Percentiles rank a stretch among this genome's conserved stretches.
phyloP scores from a whole-genome alignment of 2,888 invertebrate species.

The Sphaeridia pumilis region DNA sequence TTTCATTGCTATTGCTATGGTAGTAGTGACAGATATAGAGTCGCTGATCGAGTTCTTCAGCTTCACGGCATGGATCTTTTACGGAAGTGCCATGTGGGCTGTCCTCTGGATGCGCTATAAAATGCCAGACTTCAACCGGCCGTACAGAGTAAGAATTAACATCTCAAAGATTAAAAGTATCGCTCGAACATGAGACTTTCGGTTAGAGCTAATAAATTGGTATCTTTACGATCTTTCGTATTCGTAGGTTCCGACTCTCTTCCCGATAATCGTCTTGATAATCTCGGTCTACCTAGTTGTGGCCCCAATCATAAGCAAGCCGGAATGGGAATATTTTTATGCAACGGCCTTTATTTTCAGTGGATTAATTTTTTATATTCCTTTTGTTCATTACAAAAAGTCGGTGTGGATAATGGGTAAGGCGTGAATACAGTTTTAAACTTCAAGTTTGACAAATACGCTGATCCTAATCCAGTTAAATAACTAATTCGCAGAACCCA shows the following conservation, averaged over 20 bases:
- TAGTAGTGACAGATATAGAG: conserved; percentile 83
- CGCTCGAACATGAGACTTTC: not conserved
- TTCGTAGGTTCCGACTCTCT: conserved; percentile 71
- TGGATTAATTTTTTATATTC: conserved; percentile 83
- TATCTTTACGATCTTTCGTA: not conserved
- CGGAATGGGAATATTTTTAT: conserved; percentile 88
- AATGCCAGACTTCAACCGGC: conserved; percentile 78
- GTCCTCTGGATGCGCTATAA: conserved; percentile 83
- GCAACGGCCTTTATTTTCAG: conserved; percentile 77
- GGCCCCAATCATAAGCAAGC: conserved; percentile 84
- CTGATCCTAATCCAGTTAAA: too few species aligned
- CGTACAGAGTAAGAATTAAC: conserved; percentile 69
- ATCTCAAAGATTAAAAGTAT: too few species aligned
- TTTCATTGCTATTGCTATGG: conserved; percentile 77
- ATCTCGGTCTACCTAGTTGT: conserved; percentile 85
- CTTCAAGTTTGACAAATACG: too few species aligned
- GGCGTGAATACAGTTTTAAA: too few species aligned
- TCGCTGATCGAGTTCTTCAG: conserved; percentile 95
- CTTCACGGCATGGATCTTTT: conserved; percentile 96
- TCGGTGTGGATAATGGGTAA: conserved; percentile 79
- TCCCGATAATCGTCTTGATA: conserved; percentile 78
- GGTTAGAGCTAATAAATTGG: not conserved
- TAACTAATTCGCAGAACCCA: conserved; percentile 65
- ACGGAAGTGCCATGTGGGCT: conserved; percentile 87
- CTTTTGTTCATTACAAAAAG: conserved; percentile 81